These are phyloP conservation scores for Zaprionus bogoriensis DNA, from an alignment of 2,888 invertebrate genomes.

Conservation along the genomic window DNA sequence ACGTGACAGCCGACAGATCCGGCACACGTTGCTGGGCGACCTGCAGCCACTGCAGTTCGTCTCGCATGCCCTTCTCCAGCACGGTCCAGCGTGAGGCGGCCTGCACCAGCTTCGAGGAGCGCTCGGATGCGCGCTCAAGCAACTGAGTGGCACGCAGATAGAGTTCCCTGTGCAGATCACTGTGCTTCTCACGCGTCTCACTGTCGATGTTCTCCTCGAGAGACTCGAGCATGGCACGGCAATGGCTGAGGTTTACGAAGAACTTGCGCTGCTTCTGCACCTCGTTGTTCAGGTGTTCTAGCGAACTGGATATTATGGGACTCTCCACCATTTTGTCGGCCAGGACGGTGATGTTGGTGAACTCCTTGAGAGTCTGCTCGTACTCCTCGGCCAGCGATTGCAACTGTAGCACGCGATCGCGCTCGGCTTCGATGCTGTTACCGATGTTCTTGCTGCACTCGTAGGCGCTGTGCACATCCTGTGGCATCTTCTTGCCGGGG, in stretches of 20 bases:
- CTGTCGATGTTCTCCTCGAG: slow-evolving; percentile 91
- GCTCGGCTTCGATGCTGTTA: slow-evolving; percentile 87
- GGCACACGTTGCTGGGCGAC: slow-evolving; percentile 93
- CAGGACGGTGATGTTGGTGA: slow-evolving; percentile 92
- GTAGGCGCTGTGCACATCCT: slow-evolving; percentile 86
- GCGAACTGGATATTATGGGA: slow-evolving; percentile 88
- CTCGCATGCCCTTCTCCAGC: slow-evolving; percentile 91
- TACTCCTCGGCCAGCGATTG: slow-evolving; percentile 92
- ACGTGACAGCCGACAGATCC: slow-evolving; percentile 90
- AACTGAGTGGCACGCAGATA: slow-evolving; percentile 90
- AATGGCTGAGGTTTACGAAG: slow-evolving; percentile 94
- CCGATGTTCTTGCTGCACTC: slow-evolving; percentile 89
- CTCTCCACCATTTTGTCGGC: slow-evolving; percentile 92
- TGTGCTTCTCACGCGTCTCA: slow-evolving; percentile 89
- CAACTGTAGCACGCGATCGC: slow-evolving; percentile 90
- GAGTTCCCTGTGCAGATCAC: slow-evolving; percentile 89
- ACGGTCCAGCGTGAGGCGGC: slow-evolving; percentile 93
- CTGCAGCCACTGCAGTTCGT: slow-evolving; percentile 92
- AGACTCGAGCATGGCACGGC: slow-evolving; percentile 92
- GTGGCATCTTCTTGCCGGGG: slow-evolving; percentile 87
- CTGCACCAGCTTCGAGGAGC: slow-evolving; percentile 92
- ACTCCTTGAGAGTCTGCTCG: slow-evolving; percentile 93
- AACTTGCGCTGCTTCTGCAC: slow-evolving; percentile 95
- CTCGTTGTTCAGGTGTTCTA: slow-evolving; percentile 93
- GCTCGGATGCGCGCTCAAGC: slow-evolving; percentile 90